Evolutionary conservation across 2,888 invertebrate species (phyloP).

Genomic region (Drosophila leonis): DNA sequence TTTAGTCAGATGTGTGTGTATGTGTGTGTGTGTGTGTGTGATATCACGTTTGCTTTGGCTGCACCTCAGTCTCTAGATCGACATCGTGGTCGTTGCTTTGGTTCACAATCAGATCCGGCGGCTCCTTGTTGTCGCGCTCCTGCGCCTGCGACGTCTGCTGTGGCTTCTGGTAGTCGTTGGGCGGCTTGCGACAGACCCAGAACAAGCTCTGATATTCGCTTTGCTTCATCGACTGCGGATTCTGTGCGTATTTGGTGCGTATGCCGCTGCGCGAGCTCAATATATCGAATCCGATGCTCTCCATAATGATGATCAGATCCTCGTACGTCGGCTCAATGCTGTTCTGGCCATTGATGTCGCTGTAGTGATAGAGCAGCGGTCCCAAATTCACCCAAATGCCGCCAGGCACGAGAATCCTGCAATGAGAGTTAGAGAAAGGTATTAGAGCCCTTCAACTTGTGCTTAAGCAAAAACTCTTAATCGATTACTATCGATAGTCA

Average conservation of each 20-base stretch:
- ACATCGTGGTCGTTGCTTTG: constrained; percentile 25
- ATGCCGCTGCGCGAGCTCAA: constrained; percentile 90
- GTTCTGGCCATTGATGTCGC: constrained; percentile 93
- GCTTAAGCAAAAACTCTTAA: no score
- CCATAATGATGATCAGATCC: constrained; percentile 91
- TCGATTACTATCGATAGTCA: neutral
- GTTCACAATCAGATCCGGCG: constrained; percentile 56
- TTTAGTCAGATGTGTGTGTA: neutral
- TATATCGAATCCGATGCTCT: constrained; percentile 93
- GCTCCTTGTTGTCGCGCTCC: constrained; percentile 38
- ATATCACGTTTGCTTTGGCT: constrained; percentile 48
- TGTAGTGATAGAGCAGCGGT: constrained; percentile 96
- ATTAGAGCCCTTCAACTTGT: neutral
- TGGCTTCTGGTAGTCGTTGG: constrained; percentile 33
- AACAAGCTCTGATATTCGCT: constrained; percentile 96
- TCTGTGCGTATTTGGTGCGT: constrained; percentile 96
- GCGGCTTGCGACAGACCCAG: constrained; percentile 95
- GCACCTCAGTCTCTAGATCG: constrained; percentile 42
- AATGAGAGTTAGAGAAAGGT: neutral
- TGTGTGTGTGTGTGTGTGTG: constrained; percentile 1
- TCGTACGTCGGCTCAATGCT: constrained; percentile 98
- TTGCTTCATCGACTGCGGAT: constrained; percentile 95
- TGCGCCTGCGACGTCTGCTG: constrained; percentile 7
- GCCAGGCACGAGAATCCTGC: constrained; percentile 93
- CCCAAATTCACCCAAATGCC: constrained; percentile 96